A percentile compares a stretch with the other conserved stretches of the same genome.
These are phyloP conservation scores for Panthera tigris DNA, from an alignment of 2,113 vertebrate genomes.

Conservation along the genomic window DNA sequence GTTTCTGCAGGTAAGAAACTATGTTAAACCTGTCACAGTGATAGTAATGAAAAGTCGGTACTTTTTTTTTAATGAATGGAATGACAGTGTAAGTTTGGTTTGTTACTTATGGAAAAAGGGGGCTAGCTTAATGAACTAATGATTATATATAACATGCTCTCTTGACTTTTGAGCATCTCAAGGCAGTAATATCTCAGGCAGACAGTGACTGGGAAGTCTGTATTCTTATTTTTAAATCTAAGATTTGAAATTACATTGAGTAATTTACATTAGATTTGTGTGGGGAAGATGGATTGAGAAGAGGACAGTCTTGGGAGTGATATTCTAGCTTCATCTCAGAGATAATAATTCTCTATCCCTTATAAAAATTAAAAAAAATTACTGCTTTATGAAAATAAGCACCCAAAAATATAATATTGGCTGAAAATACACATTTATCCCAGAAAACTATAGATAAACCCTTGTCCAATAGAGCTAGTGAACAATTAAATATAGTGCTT, in stretches of 20 bases:
- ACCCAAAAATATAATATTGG: not conserved
- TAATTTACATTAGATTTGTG: not conserved
- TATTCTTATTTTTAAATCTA: constrained; percentile 17
- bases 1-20: not conserved
- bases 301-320: not conserved
- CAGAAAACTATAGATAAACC: constrained; percentile 30
- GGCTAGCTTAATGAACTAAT: not conserved
- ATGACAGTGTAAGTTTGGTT: not conserved
- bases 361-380: not conserved
- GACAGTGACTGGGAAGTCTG: not conserved
- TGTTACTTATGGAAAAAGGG: not conserved
- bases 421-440: constrained; percentile 35
- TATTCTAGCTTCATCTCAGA: not conserved
- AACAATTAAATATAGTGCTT: constrained; percentile 12
- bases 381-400: constrained; percentile 23
- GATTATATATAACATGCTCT: not conserved
- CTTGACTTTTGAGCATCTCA: not conserved
- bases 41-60: not conserved
- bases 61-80: not conserved
- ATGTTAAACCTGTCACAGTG: not conserved
- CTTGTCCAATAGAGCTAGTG: constrained; percentile 21
- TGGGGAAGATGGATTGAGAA: not conserved
- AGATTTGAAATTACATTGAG: not conserved
- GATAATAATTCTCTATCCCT: not conserved
- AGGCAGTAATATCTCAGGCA: not conserved